phyloP scores from a whole-genome alignment of 2,797 vertebrate species.

The Leucoraja ocellata region DNA sequence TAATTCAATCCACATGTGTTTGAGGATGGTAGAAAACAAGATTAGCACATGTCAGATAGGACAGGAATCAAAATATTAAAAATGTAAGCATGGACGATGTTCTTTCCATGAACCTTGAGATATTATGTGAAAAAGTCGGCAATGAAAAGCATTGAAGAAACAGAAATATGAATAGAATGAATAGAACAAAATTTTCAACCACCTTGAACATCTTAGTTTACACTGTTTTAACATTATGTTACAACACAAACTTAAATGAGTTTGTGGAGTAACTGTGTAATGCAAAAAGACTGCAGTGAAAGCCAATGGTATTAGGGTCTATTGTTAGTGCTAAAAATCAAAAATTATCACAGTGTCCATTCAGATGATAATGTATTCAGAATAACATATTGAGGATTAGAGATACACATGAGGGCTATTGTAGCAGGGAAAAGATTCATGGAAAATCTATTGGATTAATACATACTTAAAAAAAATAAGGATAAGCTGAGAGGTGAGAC shows the following conservation, averaged over 20 bases:
- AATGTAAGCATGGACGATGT: background rate
- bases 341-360: background rate
- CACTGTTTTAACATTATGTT: background rate
- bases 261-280: background rate
- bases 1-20: background rate
- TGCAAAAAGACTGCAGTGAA: background rate
- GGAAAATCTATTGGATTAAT: background rate
- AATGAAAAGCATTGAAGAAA: background rate
- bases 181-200: background rate
- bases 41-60: background rate
- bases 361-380: background rate
- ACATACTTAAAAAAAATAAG: background rate
- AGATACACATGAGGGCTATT: too few relatives aligned
- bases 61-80: too few relatives aligned
- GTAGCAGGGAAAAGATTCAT: background rate
- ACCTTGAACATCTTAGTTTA: background rate
- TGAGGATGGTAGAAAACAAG: background rate
- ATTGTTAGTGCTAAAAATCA: background rate
- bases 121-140: background rate
- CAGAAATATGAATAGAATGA: background rate
- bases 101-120: background rate
- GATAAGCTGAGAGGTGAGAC: background rate
- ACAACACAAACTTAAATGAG: background rate
- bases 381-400: background rate
- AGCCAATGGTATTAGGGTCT: background rate